Base-by-base conservation (phyloP, 37 sponge, comb jelly and placozoan genomes). In the Ianthella basta region DNA sequence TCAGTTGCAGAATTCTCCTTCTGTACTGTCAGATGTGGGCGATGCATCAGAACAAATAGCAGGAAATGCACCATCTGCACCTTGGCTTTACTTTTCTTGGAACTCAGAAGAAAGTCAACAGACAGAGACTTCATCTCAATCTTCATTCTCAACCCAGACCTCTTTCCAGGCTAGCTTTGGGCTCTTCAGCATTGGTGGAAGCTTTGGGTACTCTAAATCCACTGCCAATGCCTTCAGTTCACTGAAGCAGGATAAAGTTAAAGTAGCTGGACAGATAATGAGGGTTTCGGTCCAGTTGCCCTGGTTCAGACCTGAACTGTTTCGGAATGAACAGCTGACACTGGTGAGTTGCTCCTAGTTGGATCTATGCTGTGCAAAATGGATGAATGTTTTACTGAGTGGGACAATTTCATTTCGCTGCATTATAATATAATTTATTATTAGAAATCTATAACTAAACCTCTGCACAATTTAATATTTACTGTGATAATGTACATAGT, bases 281-380 rank as follows among this genome's bases (percentile, higher is more conserved):
- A 86, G 90, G 66, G 90, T 90, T 23, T 53, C 82, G 14, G 77
- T 90, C 15, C 87, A 82, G 36, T 41, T 82, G 38, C 90, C 90
- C 0, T 90, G 90, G 90, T 90, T 90, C 60, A 82, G 79, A 41
- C 90, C 90, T 53, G 77, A 74, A 59, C 33, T 90, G 0, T 90
- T 90, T 57, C 55, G 80, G 44, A 64, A 50, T 21, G n/a, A 38
- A 19, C 37, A 44, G 12, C 15, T 75, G 1, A 75, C 50, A 40
- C 25, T 75, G 21, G 78, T 75, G 6, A 75, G 78, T 70, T 19
- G n/a, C 6, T 70, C 5, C 0, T 36, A 75, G 3, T 44, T 44
- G 50, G 50, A 3, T 44, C 8, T 8, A 44, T 44, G 50, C n/a
- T n/a, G n/a, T n/a, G n/a, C n/a, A n/a, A n/a, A n/a, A n/a, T n/a